Conservation (phyloP, 2,797 vertebrate genomes). For the Chelmon rostratus region DNA sequence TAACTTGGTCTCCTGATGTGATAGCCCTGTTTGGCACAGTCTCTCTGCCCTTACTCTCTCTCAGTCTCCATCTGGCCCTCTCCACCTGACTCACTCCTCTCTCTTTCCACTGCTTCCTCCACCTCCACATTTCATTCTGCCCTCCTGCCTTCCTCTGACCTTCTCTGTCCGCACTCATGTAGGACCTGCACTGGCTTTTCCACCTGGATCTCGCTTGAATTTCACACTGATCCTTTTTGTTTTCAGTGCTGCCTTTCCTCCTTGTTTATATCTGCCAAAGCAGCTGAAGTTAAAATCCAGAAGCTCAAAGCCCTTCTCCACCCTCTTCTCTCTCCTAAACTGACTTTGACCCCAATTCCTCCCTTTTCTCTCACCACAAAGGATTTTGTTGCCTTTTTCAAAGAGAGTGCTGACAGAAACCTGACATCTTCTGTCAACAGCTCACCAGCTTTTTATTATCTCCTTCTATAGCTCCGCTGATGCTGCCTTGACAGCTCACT, state of each 20-base stretch:
- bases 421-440: conserved; percentile 16
- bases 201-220: conserved; percentile 36
- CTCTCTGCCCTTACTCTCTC: conserved; percentile 53
- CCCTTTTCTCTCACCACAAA: conserved; percentile 26
- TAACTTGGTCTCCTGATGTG: conserved; percentile 57
- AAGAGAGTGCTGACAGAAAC: conserved; percentile 35
- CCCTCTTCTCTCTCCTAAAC: conserved; percentile 17
- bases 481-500: conserved; percentile 20
- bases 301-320: conserved; percentile 10
- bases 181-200: conserved; percentile 19
- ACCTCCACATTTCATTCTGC: conserved; percentile 44
- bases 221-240: conserved; percentile 24
- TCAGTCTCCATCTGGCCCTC: conserved; percentile 75
- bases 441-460: conserved; percentile 26
- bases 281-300: conserved; percentile 25
- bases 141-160: conserved; percentile 63
- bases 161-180: conserved; percentile 56
- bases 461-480: conserved; percentile 26
- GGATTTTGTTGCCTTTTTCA: conserved; percentile 25
- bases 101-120: conserved; percentile 43
- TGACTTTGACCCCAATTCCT: conserved; percentile 40
- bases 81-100: conserved; percentile 65
- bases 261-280: conserved; percentile 38
- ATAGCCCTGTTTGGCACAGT: conserved; percentile 62
- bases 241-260: neutral